Percentiles rank a stretch among this genome's conserved stretches.
phyloP scores from a whole-genome alignment of 1,140 invertebrate species.

The Diorhabda carinulata region DNA sequence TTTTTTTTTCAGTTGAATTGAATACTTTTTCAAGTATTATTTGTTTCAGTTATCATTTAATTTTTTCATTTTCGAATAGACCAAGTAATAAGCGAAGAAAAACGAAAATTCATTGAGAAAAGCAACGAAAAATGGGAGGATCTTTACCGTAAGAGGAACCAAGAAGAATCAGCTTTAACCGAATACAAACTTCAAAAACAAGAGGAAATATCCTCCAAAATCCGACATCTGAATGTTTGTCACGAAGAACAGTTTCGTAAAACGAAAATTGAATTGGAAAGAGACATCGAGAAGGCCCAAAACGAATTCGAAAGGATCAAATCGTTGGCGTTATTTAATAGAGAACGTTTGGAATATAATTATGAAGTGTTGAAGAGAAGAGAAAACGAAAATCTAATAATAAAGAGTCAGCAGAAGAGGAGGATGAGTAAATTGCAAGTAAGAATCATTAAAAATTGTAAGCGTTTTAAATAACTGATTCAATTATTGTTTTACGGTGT shows the following conservation, averaged over 20 bases:
- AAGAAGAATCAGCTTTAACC: slow-evolving; percentile 57
- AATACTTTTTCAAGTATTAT: too few species aligned
- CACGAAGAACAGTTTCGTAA: slow-evolving; percentile 67
- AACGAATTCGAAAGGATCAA: slow-evolving; percentile 75
- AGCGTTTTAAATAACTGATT: too few species aligned
- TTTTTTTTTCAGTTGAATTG: too few species aligned
- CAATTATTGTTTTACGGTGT: too few species aligned
- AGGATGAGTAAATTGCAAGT: slow-evolving; percentile 31
- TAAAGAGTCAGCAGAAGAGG: slow-evolving; percentile 77
- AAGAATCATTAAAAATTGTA: slow-evolving; percentile 16
- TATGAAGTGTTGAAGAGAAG: slow-evolving; percentile 77
- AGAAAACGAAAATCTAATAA: slow-evolving; percentile 80
- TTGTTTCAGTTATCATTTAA: too few species aligned
- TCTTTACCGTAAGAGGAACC: slow-evolving; percentile 60
- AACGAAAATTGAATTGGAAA: slow-evolving; percentile 66
- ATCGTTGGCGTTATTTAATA: slow-evolving; percentile 66
- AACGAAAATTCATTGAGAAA: slow-evolving; percentile 51
- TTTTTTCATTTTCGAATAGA: slow-evolving; percentile 53
- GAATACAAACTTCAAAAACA: slow-evolving; percentile 55
- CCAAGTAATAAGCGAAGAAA: slow-evolving; percentile 59
- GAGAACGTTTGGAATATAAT: slow-evolving; percentile 84
- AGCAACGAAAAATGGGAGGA: slow-evolving; percentile 65
- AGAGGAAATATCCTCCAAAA: slow-evolving; percentile 57
- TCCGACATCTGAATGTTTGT: slow-evolving; percentile 58
- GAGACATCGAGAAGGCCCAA: slow-evolving; percentile 65